Conservation (phyloP, 2,888 invertebrate genomes). For the Coronaproctus castanopsis region DNA sequence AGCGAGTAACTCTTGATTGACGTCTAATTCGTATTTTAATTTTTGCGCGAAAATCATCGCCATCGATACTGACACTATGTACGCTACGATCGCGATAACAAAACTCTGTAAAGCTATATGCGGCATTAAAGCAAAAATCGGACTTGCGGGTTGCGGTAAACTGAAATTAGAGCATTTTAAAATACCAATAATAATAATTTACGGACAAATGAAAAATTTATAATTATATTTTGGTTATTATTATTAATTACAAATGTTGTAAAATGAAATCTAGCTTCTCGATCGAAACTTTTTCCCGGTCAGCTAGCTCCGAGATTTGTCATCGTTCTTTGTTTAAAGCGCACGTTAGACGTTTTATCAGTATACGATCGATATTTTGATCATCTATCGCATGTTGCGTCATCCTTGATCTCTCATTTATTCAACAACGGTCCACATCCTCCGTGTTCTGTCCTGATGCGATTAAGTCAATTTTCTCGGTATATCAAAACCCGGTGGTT, state of each 20-base stretch:
- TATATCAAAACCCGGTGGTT: too few species aligned
- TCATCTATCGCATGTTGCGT: too few species aligned
- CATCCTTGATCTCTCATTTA: too few species aligned
- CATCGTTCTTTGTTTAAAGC: too few species aligned
- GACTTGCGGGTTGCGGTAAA: conserved; percentile 40
- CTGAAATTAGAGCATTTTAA: conserved; percentile 31
- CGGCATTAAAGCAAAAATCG: conserved; percentile 38
- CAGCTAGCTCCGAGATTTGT: conserved; percentile 8
- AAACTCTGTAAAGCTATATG: conserved; percentile 40
- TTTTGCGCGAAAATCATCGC: conserved; percentile 56
- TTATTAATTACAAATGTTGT: background rate
- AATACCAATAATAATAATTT: conserved; percentile 2
- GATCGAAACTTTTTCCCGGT: conserved; percentile 8
- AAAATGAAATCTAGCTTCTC: background rate
- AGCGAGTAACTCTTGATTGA: conserved; percentile 57
- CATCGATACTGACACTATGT: conserved; percentile 61
- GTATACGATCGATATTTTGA: too few species aligned
- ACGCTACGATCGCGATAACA: conserved; percentile 54
- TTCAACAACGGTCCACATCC: too few species aligned
- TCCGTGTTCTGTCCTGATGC: too few species aligned
- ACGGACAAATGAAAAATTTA: background rate
- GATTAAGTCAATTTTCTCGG: too few species aligned
- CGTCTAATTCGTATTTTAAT: conserved; percentile 47
- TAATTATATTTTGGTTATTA: background rate
- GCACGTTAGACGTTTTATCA: too few species aligned